Evolutionary conservation across 2,797 vertebrate genomes (phyloP).

Genomic region (Anableps anableps): DNA sequence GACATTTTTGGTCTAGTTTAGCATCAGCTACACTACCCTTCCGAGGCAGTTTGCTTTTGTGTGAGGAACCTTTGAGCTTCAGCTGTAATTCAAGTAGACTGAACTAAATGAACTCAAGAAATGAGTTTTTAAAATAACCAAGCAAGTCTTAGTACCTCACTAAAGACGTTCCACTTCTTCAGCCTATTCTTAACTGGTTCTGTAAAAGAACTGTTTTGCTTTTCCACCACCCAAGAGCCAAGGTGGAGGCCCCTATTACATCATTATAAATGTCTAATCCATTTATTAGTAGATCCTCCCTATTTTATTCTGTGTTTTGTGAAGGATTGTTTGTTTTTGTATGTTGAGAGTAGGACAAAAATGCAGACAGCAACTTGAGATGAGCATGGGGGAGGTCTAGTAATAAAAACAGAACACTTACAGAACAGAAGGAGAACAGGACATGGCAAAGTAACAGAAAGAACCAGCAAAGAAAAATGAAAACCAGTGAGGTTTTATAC

Average conservation of each 20-base stretch:
- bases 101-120: not conserved
- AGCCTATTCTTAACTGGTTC: not conserved
- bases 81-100: not conserved
- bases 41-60: not conserved
- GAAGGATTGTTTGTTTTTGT: not conserved
- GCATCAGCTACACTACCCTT: not conserved
- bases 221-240: not conserved
- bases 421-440: not conserved
- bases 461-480: not conserved
- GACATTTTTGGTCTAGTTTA: not conserved
- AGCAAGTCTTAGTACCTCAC: not conserved
- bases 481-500: too few species aligned
- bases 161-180: not conserved
- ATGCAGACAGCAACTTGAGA: not conserved
- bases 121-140: not conserved
- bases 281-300: not conserved
- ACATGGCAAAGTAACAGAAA: not conserved
- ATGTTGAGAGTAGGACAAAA: not conserved
- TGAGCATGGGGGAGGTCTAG: not conserved
- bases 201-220: not conserved
- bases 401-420: not conserved
- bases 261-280: not conserved
- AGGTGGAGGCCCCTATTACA: not conserved
- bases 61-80: not conserved
- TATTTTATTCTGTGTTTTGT: not conserved